Evolutionary conservation across 2,797 vertebrate species (phyloP), one percentile per base, ranked within the genome.

Genomic region (Chrysocyon brachyurus): DNA sequence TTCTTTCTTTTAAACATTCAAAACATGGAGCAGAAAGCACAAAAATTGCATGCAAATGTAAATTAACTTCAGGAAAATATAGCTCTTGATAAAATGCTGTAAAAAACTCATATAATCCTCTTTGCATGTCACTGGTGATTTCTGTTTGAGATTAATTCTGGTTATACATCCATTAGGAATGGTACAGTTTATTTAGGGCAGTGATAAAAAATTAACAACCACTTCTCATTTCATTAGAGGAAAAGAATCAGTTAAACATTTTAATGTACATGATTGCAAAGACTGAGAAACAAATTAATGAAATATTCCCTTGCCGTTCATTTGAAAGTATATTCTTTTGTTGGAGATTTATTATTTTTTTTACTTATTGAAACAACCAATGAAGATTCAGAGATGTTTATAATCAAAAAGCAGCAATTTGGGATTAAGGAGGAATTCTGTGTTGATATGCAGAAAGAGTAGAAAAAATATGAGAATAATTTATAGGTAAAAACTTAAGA

Each of bases 161-260:
- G 52, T 46, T 73, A 33, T 54, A 79, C 5, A 68, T 16, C 70
- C 70, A 63, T 89, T 91, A 96, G 52, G 52, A 87, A 73, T 40
- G 54, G 31, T 75, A 57, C 24, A 1, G 57, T 81, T 93, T 97
- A 81, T 91, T 90, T 89, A 91, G 31, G 72, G 73, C 6, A 75
- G 19, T 87, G 82, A 94, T 97, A 66, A 94, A 97, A 96, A 79
- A 72, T 91, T 95, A 96, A 94, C 90, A 87, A 83, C 70, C 54
- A 75, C 78, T 87, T 95, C 84, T 94, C 77, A 85, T 81, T 75
- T 96, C 92, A 87, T 81, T 89, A 84, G 59, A 79, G n/a, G 68
- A 66, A 95, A 95, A 83, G 72, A 92, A 96, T 91, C 31, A 64
- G 77, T 88, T 85, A 75, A 86, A 95, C 16, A 77, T 75, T 77